These are phyloP conservation scores for Archocentrus centrarchus DNA, from an alignment of 2,113 vertebrate species.

Conservation along the genomic window DNA sequence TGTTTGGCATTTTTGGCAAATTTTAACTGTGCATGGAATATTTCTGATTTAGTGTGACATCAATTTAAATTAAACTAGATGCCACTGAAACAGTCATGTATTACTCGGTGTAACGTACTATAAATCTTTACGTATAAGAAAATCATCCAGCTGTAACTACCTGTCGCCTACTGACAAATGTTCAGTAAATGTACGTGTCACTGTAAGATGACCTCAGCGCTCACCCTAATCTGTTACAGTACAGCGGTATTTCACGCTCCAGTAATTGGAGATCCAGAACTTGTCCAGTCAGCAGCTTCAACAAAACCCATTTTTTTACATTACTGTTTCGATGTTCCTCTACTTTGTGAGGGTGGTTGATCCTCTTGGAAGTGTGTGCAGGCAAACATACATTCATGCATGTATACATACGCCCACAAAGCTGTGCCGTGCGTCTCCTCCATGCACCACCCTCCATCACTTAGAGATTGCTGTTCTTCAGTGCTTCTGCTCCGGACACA, in stretches of 20 bases:
- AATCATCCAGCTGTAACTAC: background rate
- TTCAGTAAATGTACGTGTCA: background rate
- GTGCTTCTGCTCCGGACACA: background rate
- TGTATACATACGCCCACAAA: no score
- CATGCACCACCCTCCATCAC: background rate
- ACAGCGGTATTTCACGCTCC: constrained; percentile 35
- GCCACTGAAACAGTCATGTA: background rate
- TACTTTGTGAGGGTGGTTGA: background rate
- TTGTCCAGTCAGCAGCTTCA: constrained; percentile 50
- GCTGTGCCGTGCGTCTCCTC: background rate
- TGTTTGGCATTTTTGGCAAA: background rate
- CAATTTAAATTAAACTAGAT: background rate
- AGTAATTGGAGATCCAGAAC: constrained; percentile 3
- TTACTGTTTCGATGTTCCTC: background rate
- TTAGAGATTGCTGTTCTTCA: background rate
- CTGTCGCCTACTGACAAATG: constrained; percentile 63
- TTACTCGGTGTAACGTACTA: background rate
- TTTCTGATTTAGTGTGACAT: background rate
- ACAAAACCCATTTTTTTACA: constrained; percentile 15
- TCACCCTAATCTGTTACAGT: constrained; percentile 41
- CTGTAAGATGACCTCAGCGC: constrained; percentile 36
- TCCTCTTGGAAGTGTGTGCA: background rate
- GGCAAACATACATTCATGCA: background rate
- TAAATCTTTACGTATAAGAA: constrained; percentile 1
- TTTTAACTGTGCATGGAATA: background rate